phyloP scores from a whole-genome alignment of 2,113 vertebrate species.

The Thunnus thynnus region DNA sequence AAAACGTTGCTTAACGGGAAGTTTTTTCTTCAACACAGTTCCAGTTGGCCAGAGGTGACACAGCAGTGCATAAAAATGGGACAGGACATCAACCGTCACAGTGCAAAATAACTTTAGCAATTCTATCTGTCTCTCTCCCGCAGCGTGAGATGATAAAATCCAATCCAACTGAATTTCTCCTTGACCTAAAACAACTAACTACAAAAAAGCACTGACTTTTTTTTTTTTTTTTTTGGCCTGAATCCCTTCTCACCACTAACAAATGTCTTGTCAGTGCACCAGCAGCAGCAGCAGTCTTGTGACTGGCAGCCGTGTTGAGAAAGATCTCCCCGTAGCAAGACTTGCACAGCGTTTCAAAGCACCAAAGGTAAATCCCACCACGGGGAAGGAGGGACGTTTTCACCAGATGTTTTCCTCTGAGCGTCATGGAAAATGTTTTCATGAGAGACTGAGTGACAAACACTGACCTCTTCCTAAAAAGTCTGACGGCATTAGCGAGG shows the following conservation, averaged over 20 bases:
- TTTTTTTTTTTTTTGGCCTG: constrained; percentile 7
- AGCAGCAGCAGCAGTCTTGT: not conserved
- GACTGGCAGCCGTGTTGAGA: constrained; percentile 5
- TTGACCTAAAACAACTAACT: constrained; percentile 13
- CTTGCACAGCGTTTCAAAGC: constrained; percentile 4
- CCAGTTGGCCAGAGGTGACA: not conserved
- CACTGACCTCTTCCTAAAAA: not conserved
- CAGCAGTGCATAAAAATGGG: not conserved
- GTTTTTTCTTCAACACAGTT: constrained; percentile 1
- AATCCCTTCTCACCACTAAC: constrained; percentile 16
- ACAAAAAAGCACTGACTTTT: not conserved
- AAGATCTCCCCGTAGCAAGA: constrained; percentile 1
- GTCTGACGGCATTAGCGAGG: not conserved
- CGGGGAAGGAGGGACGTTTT: not conserved
- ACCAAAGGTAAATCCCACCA: constrained; percentile 14
- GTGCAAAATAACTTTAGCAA: constrained; percentile 10
- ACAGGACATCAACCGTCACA: constrained; percentile 21
- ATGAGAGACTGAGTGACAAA: not conserved
- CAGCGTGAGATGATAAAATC: not conserved
- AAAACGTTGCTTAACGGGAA: not conserved
- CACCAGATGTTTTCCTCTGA: constrained; percentile 2
- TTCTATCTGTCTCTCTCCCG: not conserved
- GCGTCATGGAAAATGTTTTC: not conserved
- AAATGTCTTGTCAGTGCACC: constrained; percentile 17
- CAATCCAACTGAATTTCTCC: not conserved